Evolutionary conservation across 1,140 invertebrate genomes (phyloP).

Genomic region (Diabrotica undecimpunctata): DNA sequence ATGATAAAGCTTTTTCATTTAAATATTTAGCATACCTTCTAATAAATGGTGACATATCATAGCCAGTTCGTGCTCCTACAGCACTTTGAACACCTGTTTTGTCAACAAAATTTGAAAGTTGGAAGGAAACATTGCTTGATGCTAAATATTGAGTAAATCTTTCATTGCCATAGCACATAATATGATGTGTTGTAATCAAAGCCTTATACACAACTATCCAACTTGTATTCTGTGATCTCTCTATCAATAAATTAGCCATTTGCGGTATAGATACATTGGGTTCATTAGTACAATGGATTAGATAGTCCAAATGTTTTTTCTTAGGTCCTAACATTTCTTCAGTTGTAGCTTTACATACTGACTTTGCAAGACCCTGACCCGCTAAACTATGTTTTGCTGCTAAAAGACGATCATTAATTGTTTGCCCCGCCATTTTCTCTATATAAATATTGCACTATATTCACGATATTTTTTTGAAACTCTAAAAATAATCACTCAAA

Average conservation of each 20-base stretch:
- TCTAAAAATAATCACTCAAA: slow-evolving; percentile 1
- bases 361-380: slow-evolving; percentile 97
- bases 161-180: slow-evolving; percentile 99
- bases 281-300: slow-evolving; percentile 99
- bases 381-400: slow-evolving; percentile 98
- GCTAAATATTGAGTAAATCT: slow-evolving; percentile 99
- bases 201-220: slow-evolving; percentile 99
- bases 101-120: slow-evolving; percentile 95
- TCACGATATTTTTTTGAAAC: background rate
- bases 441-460: background rate
- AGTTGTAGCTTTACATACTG: slow-evolving; percentile 99
- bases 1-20: slow-evolving; percentile 98
- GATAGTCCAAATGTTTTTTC: slow-evolving; percentile 99
- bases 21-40: slow-evolving; percentile 98
- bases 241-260: slow-evolving; percentile 96
- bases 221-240: slow-evolving; percentile 94
- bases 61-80: slow-evolving; percentile 66
- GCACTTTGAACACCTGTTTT: slow-evolving; percentile 87
- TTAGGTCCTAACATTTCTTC: slow-evolving; percentile 99
- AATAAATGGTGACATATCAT: slow-evolving; percentile 99
- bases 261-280: slow-evolving; percentile 99
- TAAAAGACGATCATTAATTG: slow-evolving; percentile 94
- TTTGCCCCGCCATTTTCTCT: slow-evolving; percentile 84
- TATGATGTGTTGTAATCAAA: slow-evolving; percentile 96
- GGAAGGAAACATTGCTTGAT: slow-evolving; percentile 98